These are phyloP conservation scores for Mirounga angustirostris DNA, from an alignment of 2,113 vertebrate species.

Conservation along the genomic window DNA sequence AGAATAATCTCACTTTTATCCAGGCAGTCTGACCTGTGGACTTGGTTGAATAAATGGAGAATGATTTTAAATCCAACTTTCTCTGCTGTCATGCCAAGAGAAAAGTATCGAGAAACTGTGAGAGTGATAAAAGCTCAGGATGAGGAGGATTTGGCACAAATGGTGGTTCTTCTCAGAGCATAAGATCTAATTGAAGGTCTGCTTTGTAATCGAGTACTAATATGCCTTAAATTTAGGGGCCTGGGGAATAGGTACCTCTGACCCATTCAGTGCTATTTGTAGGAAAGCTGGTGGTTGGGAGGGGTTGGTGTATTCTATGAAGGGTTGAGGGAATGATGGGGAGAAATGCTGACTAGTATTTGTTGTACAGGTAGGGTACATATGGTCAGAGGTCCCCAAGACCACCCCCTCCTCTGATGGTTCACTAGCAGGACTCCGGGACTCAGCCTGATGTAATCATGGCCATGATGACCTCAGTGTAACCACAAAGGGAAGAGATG, in stretches of 20 bases:
- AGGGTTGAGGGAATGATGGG: neutral
- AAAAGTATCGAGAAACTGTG: neutral
- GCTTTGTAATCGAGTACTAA: neutral
- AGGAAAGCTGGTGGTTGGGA: neutral
- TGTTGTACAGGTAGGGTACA: neutral
- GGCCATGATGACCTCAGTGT: neutral
- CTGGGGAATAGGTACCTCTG: neutral
- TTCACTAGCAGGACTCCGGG: neutral
- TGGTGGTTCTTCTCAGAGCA: neutral
- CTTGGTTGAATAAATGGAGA: slow-evolving; percentile 45
- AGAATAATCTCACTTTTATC: neutral
- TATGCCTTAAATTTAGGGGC: accelerated
- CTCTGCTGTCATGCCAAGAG: neutral
- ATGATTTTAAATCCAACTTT: slow-evolving; percentile 43
- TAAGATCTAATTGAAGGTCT: neutral
- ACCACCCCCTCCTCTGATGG: neutral
- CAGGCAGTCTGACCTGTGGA: neutral
- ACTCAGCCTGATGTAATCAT: accelerated
- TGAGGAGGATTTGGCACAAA: neutral
- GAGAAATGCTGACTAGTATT: slow-evolving; percentile 33
- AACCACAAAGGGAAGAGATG: neutral
- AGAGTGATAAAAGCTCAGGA: neutral
- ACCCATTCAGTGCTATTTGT: too few relatives aligned
- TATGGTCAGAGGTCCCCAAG: neutral
- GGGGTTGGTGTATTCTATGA: neutral